Evolutionary conservation across 1,140 invertebrate genomes (phyloP), one percentile per base, ranked within the genome.

Genomic region (Hesperophylax magnus): DNA sequence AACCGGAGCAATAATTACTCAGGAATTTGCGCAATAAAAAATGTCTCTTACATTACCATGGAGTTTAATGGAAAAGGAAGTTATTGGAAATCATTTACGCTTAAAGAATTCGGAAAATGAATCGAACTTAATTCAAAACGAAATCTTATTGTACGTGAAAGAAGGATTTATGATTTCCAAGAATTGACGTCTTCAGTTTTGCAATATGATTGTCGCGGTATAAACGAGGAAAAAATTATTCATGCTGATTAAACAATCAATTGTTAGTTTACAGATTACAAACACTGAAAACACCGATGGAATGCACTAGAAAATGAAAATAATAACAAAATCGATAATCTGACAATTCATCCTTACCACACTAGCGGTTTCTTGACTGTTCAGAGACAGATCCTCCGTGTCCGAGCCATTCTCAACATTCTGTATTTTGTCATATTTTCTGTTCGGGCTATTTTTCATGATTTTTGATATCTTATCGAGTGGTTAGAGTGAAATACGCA

Each of bases 361-460:
- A 87, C 89, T 90, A 20, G 89, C 89, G 78, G 89, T 90, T 85
- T 90, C 89, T 85, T 90, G 89, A 84, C 89, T 90, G 82, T 89
- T 87, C 88, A 90, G 78, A 56, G 89, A 90, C 84, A 88, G 88
- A 84, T 90, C 89, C 85, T 90, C 88, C 78, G 86, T 88, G 71
- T 90, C 88, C 85, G 88, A 88, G 76, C 85, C 86, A 82, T 87
- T 87, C 76, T 88, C 87, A 81, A 89, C 88, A 83, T 85, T 86
- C 80, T 88, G 86, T 82, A 89, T 88, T 86, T 87, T 87, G 60
- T 90, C 89, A 90, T 90, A 90, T 89, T 90, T 89, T 84, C 87
- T 88, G 63, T 86, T 87, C 71, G 89, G 89, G 84, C 89, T 90
- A 85, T 86, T 90, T 90, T 88, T 90, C 89, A 90, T 90, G 85